Evolutionary conservation across 2,113 vertebrate species (phyloP).

Genomic region (Megatriorchis doriae): DNA sequence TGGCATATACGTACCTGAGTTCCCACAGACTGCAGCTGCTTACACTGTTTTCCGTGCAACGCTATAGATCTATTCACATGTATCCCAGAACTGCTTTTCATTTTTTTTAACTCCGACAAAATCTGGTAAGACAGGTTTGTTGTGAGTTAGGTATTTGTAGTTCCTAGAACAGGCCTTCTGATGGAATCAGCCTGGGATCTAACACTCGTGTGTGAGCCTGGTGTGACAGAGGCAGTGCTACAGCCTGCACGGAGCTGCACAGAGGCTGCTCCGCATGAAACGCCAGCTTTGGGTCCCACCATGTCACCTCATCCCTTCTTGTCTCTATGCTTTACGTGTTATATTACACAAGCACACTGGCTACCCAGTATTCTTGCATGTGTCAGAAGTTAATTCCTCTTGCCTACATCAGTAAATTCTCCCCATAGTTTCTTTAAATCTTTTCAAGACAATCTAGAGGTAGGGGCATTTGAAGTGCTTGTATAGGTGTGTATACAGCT

Average conservation of each 20-base stretch:
- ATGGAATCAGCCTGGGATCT: neutral
- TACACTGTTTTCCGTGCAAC: neutral
- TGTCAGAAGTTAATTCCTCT: neutral
- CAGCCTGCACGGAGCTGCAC: too few relatives aligned
- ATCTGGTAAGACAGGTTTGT: neutral
- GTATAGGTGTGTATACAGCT: too few relatives aligned
- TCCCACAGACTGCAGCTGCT: neutral
- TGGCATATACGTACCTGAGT: neutral
- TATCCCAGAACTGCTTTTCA: fast-evolving
- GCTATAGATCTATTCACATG: neutral
- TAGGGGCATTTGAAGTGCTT: neutral
- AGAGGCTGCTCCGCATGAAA: neutral
- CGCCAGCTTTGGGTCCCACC: neutral
- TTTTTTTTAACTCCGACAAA: neutral
- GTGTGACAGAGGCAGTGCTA: neutral
- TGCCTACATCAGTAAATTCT: neutral
- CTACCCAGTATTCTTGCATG: neutral
- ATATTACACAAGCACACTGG: neutral
- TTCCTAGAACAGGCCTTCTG: neutral
- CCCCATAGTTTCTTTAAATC: neutral
- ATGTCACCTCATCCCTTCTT: neutral
- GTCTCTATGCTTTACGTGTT: neutral
- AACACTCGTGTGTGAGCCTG: fast-evolving
- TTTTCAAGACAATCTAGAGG: neutral
- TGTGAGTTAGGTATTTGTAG: neutral